Conservation (phyloP, 2,797 vertebrate species). For the Champsocephalus gunnari region DNA sequence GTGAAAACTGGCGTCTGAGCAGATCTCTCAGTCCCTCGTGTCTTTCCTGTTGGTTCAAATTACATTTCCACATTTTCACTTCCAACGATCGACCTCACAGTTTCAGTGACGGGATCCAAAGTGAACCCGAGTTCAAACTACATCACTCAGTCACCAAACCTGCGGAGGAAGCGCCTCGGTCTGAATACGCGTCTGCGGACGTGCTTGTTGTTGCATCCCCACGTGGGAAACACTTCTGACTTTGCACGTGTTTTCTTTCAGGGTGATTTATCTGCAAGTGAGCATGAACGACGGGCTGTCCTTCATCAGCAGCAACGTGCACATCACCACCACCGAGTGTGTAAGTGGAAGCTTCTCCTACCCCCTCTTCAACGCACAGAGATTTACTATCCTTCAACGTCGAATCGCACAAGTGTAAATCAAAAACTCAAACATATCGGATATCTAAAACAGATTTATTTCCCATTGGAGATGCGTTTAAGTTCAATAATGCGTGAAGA, state of each 20-base stretch:
- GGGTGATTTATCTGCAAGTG: slow-evolving; percentile 92
- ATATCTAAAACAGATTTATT: not conserved
- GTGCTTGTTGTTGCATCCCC: not conserved
- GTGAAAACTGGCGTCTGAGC: not conserved
- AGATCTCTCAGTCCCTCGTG: not conserved
- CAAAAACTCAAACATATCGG: not conserved
- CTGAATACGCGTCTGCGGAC: slow-evolving; percentile 23
- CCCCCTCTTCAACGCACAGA: not conserved
- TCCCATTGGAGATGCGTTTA: too few relatives aligned
- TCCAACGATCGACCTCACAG: slow-evolving; percentile 18
- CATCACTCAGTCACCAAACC: slow-evolving; percentile 30
- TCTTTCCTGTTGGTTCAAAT: slow-evolving; percentile 34
- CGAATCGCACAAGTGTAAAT: not conserved
- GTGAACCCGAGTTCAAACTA: slow-evolving; percentile 45
- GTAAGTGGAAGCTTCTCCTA: slow-evolving; percentile 78
- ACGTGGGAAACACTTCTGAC: not conserved
- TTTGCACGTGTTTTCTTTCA: slow-evolving; percentile 74
- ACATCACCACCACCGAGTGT: slow-evolving; percentile 92
- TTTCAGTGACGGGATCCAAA: slow-evolving; percentile 26
- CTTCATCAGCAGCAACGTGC: slow-evolving; percentile 92
- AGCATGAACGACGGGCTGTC: slow-evolving; percentile 95
- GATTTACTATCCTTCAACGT: not conserved
- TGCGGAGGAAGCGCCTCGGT: slow-evolving; percentile 26
- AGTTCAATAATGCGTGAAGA: too few relatives aligned
- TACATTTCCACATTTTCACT: slow-evolving; percentile 20